These are phyloP conservation scores for Aspidoscelis tigris DNA, from an alignment of 2,113 vertebrate genomes.

Conservation along the genomic window DNA sequence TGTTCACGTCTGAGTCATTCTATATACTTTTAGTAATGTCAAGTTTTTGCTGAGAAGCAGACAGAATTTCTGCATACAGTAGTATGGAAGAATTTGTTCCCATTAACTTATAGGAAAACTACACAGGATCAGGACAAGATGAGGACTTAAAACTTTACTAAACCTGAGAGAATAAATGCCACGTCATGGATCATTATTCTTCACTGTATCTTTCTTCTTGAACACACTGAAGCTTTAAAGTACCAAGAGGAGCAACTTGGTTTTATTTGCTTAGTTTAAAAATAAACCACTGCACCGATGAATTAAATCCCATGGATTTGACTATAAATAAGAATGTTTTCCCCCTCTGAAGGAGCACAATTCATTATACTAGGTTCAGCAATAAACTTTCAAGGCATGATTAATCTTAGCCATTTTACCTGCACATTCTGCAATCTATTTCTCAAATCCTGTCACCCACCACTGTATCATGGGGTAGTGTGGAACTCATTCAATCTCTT, in stretches of 20 bases:
- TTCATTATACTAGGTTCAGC: not conserved
- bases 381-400: not conserved
- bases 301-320: not conserved
- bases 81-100: not conserved
- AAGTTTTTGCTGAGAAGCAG: not conserved
- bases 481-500: not conserved
- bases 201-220: not conserved
- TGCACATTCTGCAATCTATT: not conserved
- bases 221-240: not conserved
- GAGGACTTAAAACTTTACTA: not conserved
- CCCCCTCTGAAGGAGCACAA: no score
- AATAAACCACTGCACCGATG: no score
- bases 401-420: not conserved
- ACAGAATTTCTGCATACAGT: not conserved
- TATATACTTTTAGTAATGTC: not conserved
- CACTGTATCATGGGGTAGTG: no score
- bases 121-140: not conserved
- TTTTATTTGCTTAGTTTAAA: not conserved
- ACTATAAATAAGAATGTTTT: no score
- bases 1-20: not conserved
- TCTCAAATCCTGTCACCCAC: not conserved
- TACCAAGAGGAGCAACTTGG: not conserved
- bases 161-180: not conserved
- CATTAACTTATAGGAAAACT: not conserved
- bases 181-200: not conserved